phyloP scores from a whole-genome alignment of 1,140 invertebrate species.

The Magallana angulata region DNA sequence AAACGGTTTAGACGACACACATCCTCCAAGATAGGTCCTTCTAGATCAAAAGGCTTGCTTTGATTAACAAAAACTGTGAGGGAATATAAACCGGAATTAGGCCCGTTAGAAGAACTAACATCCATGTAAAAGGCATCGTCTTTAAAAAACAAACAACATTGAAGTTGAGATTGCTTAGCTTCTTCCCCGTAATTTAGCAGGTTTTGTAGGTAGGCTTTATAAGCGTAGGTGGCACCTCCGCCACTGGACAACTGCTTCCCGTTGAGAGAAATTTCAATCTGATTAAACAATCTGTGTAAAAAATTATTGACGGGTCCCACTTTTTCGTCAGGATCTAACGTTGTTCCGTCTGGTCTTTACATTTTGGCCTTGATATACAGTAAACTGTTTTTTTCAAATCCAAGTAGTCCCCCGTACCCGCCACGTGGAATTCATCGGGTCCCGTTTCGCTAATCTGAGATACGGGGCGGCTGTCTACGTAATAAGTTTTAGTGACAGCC shows the following conservation, averaged over 20 bases:
- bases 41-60: not conserved
- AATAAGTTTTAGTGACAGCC: no score
- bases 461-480: no score
- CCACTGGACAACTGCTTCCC: not conserved
- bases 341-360: not conserved
- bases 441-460: constrained; percentile 5
- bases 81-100: not conserved
- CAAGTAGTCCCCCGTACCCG: not conserved
- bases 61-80: not conserved
- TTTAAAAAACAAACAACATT: not conserved
- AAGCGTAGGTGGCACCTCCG: not conserved
- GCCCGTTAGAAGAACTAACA: not conserved
- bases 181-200: constrained; percentile 24
- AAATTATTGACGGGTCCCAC: not conserved
- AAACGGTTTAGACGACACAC: not conserved
- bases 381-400: constrained; percentile 19
- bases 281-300: constrained; percentile 1
- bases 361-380: not conserved
- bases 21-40: constrained; percentile 22
- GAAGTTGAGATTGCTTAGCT: not conserved
- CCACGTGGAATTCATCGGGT: not conserved
- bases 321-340: not conserved
- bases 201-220: constrained; percentile 14
- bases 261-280: constrained; percentile 19
- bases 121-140: not conserved